Evolutionary conservation across 2,888 invertebrate species (phyloP).

Genomic region (Acrocyrtus sp.): DNA sequence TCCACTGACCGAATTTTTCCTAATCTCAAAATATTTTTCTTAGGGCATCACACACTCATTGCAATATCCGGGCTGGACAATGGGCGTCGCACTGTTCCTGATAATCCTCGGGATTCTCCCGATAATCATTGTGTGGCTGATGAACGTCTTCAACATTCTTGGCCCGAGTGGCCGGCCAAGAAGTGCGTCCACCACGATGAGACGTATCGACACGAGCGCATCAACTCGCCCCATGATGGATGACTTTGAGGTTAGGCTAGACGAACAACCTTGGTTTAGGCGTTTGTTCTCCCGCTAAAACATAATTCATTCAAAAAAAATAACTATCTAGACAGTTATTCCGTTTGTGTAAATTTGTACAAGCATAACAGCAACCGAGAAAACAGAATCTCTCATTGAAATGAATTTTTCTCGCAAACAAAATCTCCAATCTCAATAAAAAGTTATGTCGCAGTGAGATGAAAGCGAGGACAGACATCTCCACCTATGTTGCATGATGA

Average conservation of each 20-base stretch:
- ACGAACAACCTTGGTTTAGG: conserved; percentile 60
- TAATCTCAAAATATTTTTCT: conserved; percentile 55
- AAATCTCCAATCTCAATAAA: conserved; percentile 27
- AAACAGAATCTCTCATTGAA: too few relatives aligned
- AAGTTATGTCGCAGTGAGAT: conserved; percentile 18
- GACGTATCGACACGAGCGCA: conserved; percentile 88
- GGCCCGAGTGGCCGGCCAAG: conserved; percentile 68
- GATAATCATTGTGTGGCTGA: conserved; percentile 84
- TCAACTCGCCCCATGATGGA: conserved; percentile 96
- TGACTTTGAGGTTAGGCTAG: conserved; percentile 79
- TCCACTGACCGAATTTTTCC: not conserved
- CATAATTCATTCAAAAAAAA: not conserved
- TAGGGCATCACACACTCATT: conserved; percentile 78
- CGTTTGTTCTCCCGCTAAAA: conserved; percentile 54
- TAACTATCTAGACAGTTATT: too few relatives aligned
- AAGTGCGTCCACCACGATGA: conserved; percentile 72
- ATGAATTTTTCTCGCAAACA: conserved; percentile 29
- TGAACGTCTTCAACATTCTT: conserved; percentile 88
- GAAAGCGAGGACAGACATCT: too few relatives aligned
- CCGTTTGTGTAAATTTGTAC: too few relatives aligned
- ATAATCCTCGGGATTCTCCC: conserved; percentile 84
- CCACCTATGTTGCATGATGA: too few relatives aligned
- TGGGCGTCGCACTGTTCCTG: conserved; percentile 79
- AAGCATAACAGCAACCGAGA: too few relatives aligned
- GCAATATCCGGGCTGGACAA: conserved; percentile 84